Percentiles rank a stretch among this genome's conserved stretches.
Evolutionary conservation across 2,113 vertebrate species (phyloP).

Genomic region (Phylloscopus trochilus): DNA sequence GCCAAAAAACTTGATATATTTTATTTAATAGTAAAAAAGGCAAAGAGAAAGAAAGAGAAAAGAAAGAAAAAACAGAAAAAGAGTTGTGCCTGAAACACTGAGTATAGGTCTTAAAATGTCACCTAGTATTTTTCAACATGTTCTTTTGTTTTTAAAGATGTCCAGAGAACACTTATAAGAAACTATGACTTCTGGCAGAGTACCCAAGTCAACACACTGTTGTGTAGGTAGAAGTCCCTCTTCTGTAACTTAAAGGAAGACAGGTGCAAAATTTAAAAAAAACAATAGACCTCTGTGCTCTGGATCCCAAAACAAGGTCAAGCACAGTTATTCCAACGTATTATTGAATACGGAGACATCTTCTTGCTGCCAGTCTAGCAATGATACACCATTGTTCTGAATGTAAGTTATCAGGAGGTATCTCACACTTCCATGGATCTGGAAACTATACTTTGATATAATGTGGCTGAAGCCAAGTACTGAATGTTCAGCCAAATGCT

Average conservation of each 20-base stretch:
- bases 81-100: accelerated
- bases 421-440: neutral
- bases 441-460: neutral
- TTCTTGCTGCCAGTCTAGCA: neutral
- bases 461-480: neutral
- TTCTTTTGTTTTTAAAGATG: neutral
- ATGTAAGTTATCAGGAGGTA: neutral
- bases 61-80: neutral
- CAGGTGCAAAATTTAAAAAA: too few species aligned
- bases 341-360: neutral
- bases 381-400: neutral
- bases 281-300: neutral
- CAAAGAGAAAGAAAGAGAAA: neutral
- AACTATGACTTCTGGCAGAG: neutral
- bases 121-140: neutral
- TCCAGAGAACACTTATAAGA: neutral
- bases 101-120: neutral
- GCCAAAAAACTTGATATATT: neutral
- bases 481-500: neutral
- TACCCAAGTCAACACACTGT: neutral
- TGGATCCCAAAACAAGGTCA: neutral
- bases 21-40: neutral
- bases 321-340: neutral
- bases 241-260: neutral
- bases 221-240: neutral